Percentiles rank a stretch among this genome's conserved stretches.
phyloP scores from a whole-genome alignment of 2,797 vertebrate species.

The Selene dorsalis region DNA sequence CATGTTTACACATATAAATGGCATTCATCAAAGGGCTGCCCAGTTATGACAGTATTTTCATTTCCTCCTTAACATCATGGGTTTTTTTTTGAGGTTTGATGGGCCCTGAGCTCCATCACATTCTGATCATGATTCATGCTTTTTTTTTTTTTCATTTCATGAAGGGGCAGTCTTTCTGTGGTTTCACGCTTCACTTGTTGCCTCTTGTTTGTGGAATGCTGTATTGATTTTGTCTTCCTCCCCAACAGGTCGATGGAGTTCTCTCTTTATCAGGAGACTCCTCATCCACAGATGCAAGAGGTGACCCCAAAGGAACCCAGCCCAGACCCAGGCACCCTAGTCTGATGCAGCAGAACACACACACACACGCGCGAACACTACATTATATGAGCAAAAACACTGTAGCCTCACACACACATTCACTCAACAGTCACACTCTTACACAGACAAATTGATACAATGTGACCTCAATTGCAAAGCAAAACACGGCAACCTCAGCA shows the following conservation, averaged over 20 bases:
- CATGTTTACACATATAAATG: neutral
- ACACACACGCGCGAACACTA: slow-evolving; percentile 10
- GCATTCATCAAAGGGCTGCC: neutral
- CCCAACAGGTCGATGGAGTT: slow-evolving; percentile 82
- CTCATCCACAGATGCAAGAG: slow-evolving; percentile 79
- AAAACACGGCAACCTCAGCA: slow-evolving; percentile 81
- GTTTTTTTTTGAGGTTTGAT: neutral
- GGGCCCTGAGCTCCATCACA: neutral
- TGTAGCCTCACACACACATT: slow-evolving; percentile 7
- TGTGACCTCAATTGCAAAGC: slow-evolving; percentile 78
- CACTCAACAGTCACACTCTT: slow-evolving; percentile 23
- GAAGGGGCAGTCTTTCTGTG: slow-evolving; percentile 6
- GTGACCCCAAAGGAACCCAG: slow-evolving; percentile 76
- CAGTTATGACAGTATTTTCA: neutral
- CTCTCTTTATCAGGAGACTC: slow-evolving; percentile 82
- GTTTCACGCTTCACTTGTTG: slow-evolving; percentile 19
- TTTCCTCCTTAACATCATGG: neutral
- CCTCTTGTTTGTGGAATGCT: slow-evolving; percentile 16
- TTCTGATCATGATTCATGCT: slow-evolving; percentile 4
- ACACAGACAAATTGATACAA: slow-evolving; percentile 60
- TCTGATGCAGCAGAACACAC: slow-evolving; percentile 74
- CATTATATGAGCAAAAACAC: too few relatives aligned
- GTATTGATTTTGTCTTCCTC: slow-evolving; percentile 51
- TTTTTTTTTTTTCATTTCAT: neutral
- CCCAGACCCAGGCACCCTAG: slow-evolving; percentile 83